Base-by-base conservation (phyloP, 2,888 invertebrate genomes). In the Polietes domitor region DNA sequence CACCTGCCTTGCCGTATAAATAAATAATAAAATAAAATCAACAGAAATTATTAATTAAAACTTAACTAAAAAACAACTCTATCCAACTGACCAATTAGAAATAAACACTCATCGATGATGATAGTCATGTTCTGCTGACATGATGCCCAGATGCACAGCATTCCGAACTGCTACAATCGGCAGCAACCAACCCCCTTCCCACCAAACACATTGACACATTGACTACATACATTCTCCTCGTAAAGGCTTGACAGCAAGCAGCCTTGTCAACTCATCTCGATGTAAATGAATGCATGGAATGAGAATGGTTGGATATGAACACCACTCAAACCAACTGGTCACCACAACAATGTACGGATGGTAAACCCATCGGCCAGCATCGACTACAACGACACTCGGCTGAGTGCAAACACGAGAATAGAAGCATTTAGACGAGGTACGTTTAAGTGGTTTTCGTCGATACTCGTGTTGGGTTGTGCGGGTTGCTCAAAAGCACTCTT, bases 51-150 rank as follows among this genome's bases (percentile, higher is more conserved):
- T 58, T 58, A 58, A 58, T 58, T 58, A 53, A 15, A 58, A 58
- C 26, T 28, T 12, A 63, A 37, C 28, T 63, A 63, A n/a, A n/a
- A n/a, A n/a, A 72, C 50, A 68, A 72, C 7, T 1, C 37, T 12
- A 28, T 32, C 28, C 24, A 75, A 72, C 70, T 80, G 80, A 77
- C 83, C 83, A 83, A 83, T 83, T 77, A 71, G 74, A 83, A 80
- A 17, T 61, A 80, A 75, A 63, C 58, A 72, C 58, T 72, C 65
- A 63, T 21, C 24, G 32, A 32, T 1, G 6, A 10, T 32, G 10
- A n/a, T n/a, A n/a, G n/a, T n/a, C n/a, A n/a, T n/a, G 37, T 9
- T 32, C 41, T 47, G 47, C 47, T n/a, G 47, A 4, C 3, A n/a
- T 12, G 47, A n/a, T 47, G 47, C 47, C 4, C 9, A 9, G 32